Evolutionary conservation across 1,140 invertebrate species (phyloP).

Genomic region (Drosophila aff.): DNA sequence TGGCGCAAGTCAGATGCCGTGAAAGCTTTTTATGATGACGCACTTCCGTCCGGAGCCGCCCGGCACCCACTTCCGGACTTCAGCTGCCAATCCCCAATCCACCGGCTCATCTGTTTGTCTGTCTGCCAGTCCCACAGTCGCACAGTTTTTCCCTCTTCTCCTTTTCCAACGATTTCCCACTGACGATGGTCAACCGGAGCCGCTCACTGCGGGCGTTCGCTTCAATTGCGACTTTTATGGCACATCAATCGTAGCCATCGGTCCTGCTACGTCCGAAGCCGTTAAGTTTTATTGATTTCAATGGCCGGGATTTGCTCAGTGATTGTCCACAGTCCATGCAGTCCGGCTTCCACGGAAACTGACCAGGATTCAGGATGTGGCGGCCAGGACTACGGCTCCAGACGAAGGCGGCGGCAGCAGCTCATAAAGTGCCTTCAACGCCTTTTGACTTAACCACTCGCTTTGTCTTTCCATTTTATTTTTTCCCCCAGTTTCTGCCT

Average conservation of each 20-base stretch:
- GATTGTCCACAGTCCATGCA: constrained; percentile 57
- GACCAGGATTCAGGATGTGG: constrained; percentile 40
- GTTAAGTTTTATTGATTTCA: constrained; percentile 84
- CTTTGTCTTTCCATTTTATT: constrained; percentile 65
- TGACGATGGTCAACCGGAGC: constrained; percentile 50
- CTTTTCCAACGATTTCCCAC: constrained; percentile 22
- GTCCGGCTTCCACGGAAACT: constrained; percentile 11
- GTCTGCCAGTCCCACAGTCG: constrained; percentile 15
- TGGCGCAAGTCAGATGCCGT: constrained; percentile 53
- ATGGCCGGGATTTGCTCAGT: constrained; percentile 78
- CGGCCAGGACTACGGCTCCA: constrained; percentile 12
- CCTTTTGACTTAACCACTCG: constrained; percentile 79
- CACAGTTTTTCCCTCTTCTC: neutral
- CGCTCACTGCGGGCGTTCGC: constrained; percentile 71
- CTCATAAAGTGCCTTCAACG: constrained; percentile 82
- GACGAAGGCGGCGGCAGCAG: constrained; percentile 17
- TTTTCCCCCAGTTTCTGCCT: constrained; percentile 19
- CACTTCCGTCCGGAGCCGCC: constrained; percentile 61
- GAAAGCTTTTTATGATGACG: constrained; percentile 83
- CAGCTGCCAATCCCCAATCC: constrained; percentile 27
- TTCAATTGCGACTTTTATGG: constrained; percentile 83
- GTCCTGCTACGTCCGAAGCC: constrained; percentile 55
- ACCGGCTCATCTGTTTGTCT: constrained; percentile 31
- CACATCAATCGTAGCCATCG: constrained; percentile 72
- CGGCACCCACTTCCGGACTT: constrained; percentile 19